Evolutionary conservation across 2,113 vertebrate genomes (phyloP).

Genomic region (Ictalurus furcatus): DNA sequence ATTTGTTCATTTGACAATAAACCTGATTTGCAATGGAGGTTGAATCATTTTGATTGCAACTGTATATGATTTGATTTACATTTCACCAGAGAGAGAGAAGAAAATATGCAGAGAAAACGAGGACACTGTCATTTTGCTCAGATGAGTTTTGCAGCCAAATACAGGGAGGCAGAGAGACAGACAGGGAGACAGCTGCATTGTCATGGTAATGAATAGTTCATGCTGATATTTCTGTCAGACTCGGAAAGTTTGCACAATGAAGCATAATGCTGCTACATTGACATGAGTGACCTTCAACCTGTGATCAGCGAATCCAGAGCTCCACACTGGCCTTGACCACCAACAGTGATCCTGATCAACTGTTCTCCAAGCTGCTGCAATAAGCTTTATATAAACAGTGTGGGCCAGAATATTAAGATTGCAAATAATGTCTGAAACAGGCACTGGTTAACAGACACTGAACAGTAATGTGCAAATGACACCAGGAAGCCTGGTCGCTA

Average conservation of each 20-base stretch:
- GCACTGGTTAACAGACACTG: neutral
- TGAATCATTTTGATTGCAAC: too few relatives aligned
- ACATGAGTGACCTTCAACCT: conserved; percentile 12
- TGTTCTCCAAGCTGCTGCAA: neutral
- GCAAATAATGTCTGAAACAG: neutral
- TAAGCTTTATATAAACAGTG: neutral
- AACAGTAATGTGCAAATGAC: neutral
- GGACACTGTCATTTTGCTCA: neutral
- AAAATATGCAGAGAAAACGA: neutral
- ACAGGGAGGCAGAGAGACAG: neutral
- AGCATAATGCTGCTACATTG: neutral
- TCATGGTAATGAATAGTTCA: conserved; percentile 22
- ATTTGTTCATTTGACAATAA: too few relatives aligned
- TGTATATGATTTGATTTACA: conserved; percentile 14
- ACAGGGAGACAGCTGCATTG: neutral
- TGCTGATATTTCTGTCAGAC: conserved; percentile 23
- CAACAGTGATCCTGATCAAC: neutral
- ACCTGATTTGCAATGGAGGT: too few relatives aligned
- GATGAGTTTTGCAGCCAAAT: neutral
- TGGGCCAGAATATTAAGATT: neutral
- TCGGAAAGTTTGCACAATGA: neutral
- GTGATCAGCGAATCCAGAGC: neutral
- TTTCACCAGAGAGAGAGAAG: conserved; percentile 4
- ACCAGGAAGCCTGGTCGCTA: neutral
- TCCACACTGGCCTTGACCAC: neutral